These are phyloP conservation scores for Myrmophylax atrothorax DNA, from an alignment of 2,113 vertebrate genomes.

Conservation along the genomic window DNA sequence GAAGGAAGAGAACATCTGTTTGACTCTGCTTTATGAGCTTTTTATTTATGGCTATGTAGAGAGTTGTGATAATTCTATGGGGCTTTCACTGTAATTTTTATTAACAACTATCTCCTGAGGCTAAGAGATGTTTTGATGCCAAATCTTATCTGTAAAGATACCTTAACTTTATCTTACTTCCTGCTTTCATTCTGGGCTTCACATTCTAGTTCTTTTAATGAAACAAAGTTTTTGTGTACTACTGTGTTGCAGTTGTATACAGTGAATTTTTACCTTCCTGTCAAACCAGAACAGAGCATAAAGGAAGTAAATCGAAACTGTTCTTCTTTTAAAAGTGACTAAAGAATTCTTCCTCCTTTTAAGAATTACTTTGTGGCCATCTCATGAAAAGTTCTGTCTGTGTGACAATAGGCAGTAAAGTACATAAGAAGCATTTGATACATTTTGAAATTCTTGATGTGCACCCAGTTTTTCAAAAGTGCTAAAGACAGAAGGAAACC, in stretches of 20 bases:
- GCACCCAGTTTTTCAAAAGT: neutral
- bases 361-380: neutral
- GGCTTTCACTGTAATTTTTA: neutral
- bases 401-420: neutral
- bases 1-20: neutral
- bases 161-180: neutral
- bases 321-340: neutral
- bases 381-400: neutral
- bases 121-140: neutral
- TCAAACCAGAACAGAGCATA: neutral
- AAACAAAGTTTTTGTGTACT: neutral
- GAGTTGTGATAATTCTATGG: neutral
- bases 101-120: neutral
- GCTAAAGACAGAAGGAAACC: neutral
- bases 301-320: neutral
- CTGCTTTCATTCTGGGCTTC: neutral
- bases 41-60: neutral
- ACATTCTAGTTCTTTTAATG: neutral
- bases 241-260: neutral
- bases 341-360: neutral
- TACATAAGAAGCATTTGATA: neutral
- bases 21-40: neutral
- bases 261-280: neutral
- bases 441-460: neutral
- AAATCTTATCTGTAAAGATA: neutral